Base-by-base conservation (phyloP, 2,888 invertebrate genomes). In the Priocnemis perturbator region DNA sequence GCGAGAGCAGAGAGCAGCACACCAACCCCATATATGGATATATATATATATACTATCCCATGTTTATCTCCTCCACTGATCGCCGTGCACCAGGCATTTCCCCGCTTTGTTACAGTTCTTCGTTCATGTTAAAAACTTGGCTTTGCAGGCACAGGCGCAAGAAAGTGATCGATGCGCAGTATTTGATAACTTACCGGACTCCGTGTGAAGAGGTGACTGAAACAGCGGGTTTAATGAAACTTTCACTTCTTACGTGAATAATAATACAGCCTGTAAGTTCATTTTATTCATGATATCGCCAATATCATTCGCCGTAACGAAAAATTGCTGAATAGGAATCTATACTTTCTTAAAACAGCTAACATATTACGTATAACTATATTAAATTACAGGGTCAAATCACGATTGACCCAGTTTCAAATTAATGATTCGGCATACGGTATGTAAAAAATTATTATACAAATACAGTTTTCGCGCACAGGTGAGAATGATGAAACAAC, bases 221-320 rank as follows among this genome's bases (percentile, higher is more conserved):
- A 37, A 37, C 1, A 9, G 7, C 11, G 0, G 23, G 44, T 26
- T 37, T 19, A 61, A 50, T 37, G 26, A 56, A 55, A 17, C 11
- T 9, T 61, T 62, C 44, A 15, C 14, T 17, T 65, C 9, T 64
- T 67, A 48, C 17, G 30, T 47, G 56, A 74, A 74, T 55, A 67
- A 61, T 60, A 67, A 79, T 83, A 75, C 81, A 83, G 82, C 79
- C 82, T 84, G 83, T 81, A 77, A 72, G 76, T 84, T 81, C 76
- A 71, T 83, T 83, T 85, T 84, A 78, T 83, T 81, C n/a, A n/a
- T n/a, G 76, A 79, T 79, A 74, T 81, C 50, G 68, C 75, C 81
- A 81, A 77, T 76, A 76, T 82, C 76, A 81, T 80, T 81, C 82
- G 76, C 77, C 75, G 76, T 81, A 78, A 79, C 68, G 71, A 70